Evolutionary conservation across 2,888 invertebrate species (phyloP).

Genomic region (Andrena minutula): DNA sequence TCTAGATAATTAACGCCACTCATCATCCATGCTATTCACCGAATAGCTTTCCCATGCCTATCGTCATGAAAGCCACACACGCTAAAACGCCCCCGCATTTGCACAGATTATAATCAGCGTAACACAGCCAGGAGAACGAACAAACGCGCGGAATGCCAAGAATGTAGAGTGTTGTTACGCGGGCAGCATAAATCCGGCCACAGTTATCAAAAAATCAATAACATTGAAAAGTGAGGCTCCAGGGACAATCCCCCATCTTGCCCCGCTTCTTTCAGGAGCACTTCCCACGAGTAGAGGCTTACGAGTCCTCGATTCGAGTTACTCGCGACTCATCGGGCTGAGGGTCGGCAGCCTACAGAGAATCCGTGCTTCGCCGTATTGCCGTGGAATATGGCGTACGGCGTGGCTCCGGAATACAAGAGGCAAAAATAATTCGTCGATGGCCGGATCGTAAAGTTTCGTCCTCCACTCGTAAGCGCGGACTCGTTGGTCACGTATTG

Average conservation of each 20-base stretch:
- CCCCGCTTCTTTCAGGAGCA: conserved; percentile 19
- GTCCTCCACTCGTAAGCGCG: conserved; percentile 1
- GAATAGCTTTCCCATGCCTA: too few species aligned
- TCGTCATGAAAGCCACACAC: too few species aligned
- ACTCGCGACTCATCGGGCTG: conserved; percentile 15
- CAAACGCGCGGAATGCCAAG: neutral
- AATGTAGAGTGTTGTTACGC: neutral
- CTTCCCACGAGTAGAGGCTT: conserved; percentile 15
- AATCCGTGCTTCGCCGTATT: conserved; percentile 33
- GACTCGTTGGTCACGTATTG: conserved; percentile 9
- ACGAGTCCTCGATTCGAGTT: conserved; percentile 34
- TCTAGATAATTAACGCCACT: too few species aligned
- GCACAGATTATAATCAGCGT: neutral
- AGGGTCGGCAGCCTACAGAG: conserved; percentile 12
- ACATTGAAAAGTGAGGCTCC: conserved; percentile 27
- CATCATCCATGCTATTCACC: too few species aligned
- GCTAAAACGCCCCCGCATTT: too few species aligned
- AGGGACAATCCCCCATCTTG: conserved; percentile 26
- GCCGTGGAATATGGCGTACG: conserved; percentile 31
- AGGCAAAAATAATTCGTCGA: conserved; percentile 45
- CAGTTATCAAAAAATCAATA: conserved; percentile 31
- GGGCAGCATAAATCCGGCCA: neutral
- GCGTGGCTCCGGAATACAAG: conserved; percentile 10
- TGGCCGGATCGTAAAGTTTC: conserved; percentile 32
- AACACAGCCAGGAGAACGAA: neutral